phyloP scores from a whole-genome alignment of 2,113 vertebrate species.

The Drymodes brunneopygia region DNA sequence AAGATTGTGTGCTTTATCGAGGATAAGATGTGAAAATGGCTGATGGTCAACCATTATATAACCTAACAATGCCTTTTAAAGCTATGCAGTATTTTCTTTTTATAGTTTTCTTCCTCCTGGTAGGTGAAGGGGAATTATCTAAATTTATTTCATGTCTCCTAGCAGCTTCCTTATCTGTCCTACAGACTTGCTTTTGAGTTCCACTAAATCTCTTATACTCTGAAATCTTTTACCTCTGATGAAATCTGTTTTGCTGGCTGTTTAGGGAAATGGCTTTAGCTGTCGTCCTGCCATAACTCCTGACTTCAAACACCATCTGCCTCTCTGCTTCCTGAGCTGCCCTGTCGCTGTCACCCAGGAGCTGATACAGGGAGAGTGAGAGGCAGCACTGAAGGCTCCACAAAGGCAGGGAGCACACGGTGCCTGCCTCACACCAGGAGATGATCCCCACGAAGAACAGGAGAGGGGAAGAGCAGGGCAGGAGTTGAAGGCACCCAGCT shows the following conservation, averaged over 20 bases:
- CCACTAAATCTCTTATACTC: background rate
- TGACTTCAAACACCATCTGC: background rate
- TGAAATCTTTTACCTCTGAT: background rate
- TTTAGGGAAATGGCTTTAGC: background rate
- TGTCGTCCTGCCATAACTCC: background rate
- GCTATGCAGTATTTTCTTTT: background rate
- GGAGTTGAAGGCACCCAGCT: fast-evolving
- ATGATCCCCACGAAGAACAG: fast-evolving
- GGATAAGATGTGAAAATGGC: background rate
- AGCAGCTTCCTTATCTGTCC: background rate
- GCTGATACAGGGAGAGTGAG: background rate
- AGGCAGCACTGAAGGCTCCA: background rate
- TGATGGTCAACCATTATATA: background rate
- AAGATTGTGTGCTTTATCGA: background rate
- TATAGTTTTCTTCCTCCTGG: background rate
- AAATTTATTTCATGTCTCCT: conserved; percentile 9
- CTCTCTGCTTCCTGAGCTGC: background rate
- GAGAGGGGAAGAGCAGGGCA: background rate
- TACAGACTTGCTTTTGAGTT: background rate
- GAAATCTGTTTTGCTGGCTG: background rate
- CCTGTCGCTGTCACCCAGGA: background rate
- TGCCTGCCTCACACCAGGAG: background rate
- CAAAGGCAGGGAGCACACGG: background rate
- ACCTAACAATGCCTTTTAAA: background rate
- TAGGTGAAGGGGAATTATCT: conserved; percentile 3